A percentile compares a stretch with the other conserved stretches of the same genome.
phyloP scores from a whole-genome alignment of 2,888 invertebrate species.

The Penaeus monodon region DNA sequence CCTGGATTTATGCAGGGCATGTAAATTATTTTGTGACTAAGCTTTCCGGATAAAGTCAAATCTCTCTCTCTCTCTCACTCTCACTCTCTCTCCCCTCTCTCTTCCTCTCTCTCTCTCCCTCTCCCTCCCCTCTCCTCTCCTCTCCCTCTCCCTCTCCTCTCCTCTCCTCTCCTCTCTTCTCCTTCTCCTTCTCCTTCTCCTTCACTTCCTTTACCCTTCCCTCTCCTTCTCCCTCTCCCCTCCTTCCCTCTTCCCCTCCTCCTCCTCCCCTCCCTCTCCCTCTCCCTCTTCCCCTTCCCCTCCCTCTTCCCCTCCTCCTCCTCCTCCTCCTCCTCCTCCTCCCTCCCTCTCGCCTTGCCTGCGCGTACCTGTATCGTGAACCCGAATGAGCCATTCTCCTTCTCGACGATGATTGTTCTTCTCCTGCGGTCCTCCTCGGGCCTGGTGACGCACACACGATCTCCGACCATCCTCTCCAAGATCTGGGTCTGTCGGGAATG shows the following conservation, averaged over 20 bases:
- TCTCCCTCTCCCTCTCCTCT: constrained; percentile 12
- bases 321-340: neutral
- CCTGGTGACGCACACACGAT: constrained; percentile 79
- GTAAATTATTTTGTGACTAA: too few relatives aligned
- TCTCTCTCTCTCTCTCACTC: constrained; percentile 6
- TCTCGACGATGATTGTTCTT: constrained; percentile 89
- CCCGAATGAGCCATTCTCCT: constrained; percentile 90
- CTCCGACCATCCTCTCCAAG: constrained; percentile 80
- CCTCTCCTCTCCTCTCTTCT: neutral
- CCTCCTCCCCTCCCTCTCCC: neutral
- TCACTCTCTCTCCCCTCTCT: constrained; percentile 19
- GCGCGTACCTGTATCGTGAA: constrained; percentile 85
- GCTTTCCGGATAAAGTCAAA: neutral
- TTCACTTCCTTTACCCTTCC: neutral
- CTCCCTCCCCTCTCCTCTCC: constrained; percentile 11
- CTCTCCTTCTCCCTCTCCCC: neutral
- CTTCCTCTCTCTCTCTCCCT: constrained; percentile 34
- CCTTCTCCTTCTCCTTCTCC: neutral
- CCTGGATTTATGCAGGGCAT: too few relatives aligned
- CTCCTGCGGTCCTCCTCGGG: constrained; percentile 88
- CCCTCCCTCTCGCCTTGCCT: too few relatives aligned
- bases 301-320: neutral
- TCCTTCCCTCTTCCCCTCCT: neutral
- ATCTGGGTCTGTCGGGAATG: constrained; percentile 74
- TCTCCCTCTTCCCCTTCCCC: neutral